A percentile compares a stretch with the other conserved stretches of the same genome.
Evolutionary conservation across 2,888 invertebrate genomes (phyloP).

Genomic region (Cacoxenus indagator): DNA sequence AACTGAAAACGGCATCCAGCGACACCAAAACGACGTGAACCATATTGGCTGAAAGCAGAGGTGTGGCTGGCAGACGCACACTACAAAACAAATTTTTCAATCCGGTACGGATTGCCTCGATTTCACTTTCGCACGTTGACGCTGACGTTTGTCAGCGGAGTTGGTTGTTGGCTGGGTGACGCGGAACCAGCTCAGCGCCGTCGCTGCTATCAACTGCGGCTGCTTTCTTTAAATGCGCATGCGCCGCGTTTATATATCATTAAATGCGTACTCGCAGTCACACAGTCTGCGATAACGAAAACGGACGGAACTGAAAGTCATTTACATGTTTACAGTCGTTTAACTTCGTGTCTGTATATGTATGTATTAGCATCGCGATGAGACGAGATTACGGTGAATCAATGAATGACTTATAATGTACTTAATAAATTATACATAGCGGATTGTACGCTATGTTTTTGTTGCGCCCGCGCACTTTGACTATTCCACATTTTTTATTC

Average conservation of each 20-base stretch:
- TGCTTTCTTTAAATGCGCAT: conserved; percentile 51
- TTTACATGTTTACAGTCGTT: neutral
- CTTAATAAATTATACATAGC: too few relatives aligned
- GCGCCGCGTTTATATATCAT: neutral
- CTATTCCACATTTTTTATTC: too few relatives aligned
- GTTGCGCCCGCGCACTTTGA: too few relatives aligned
- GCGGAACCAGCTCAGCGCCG: conserved; percentile 35
- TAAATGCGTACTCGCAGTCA: conserved; percentile 23
- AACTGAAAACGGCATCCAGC: conserved; percentile 28
- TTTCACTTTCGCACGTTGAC: conserved; percentile 61
- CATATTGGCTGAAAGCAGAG: too few relatives aligned
- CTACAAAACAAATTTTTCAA: neutral
- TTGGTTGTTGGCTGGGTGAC: conserved; percentile 24
- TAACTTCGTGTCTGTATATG: neutral
- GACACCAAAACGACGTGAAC: conserved; percentile 20
- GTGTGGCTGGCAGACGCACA: neutral
- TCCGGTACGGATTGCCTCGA: conserved; percentile 38
- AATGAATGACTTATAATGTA: too few relatives aligned
- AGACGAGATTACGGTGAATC: conserved; percentile 44
- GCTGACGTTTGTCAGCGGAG: conserved; percentile 32
- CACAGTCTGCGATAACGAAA: too few relatives aligned
- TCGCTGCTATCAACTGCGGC: conserved; percentile 36
- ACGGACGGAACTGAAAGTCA: conserved; percentile 20
- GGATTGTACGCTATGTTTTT: too few relatives aligned
- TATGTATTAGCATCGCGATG: too few relatives aligned